Percentiles rank a stretch among this genome's conserved stretches.
Conservation (phyloP, 2,797 vertebrate species). For the Notoglanidium macrostoma region DNA sequence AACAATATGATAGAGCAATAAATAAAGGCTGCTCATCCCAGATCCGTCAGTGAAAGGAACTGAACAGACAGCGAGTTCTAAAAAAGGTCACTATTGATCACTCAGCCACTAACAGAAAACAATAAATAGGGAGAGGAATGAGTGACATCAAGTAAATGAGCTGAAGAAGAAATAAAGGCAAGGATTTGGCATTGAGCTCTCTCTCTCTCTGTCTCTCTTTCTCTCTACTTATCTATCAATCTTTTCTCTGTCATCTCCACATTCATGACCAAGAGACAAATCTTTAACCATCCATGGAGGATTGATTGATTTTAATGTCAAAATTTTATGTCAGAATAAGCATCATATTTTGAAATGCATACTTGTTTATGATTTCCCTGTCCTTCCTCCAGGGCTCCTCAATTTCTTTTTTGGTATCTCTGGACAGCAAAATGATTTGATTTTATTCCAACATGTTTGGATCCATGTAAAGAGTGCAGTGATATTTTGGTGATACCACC, state of each 20-base stretch:
- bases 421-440: background rate
- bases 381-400: background rate
- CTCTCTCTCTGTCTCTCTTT: slow-evolving; percentile 1
- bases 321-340: background rate
- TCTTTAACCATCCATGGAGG: slow-evolving; percentile 20
- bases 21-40: slow-evolving; percentile 48
- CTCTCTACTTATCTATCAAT: slow-evolving; percentile 12
- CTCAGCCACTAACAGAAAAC: slow-evolving; percentile 20
- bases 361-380: background rate
- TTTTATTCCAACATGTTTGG: background rate
- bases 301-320: slow-evolving; percentile 17
- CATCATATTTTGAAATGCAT: slow-evolving; percentile 20
- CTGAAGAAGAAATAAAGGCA: slow-evolving; percentile 28
- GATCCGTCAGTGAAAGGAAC: slow-evolving; percentile 47
- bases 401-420: background rate
- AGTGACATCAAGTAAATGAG: slow-evolving; percentile 29
- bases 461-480: background rate
- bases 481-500: background rate
- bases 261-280: background rate
- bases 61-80: slow-evolving; percentile 40
- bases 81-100: slow-evolving; percentile 37
- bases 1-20: slow-evolving; percentile 44
- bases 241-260: background rate
- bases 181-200: background rate
- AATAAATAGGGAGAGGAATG: slow-evolving; percentile 18